A percentile compares a stretch with the other conserved stretches of the same genome.
Conservation (phyloP, 2,113 vertebrate species). For the Mormoops blainvillei region DNA sequence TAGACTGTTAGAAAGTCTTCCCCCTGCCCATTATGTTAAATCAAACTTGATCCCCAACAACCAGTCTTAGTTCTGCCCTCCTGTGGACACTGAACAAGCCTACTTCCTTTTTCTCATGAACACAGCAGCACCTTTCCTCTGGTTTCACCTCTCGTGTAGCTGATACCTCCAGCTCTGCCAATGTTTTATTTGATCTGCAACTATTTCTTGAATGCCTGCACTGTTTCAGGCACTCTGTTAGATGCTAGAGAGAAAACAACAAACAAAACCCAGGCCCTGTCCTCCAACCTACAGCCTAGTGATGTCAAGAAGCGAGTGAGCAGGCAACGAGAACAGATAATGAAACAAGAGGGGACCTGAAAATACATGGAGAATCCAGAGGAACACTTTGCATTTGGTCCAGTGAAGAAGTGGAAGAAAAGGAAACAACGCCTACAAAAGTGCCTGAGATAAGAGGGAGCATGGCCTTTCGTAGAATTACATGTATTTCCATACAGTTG, state of each 20-base stretch:
- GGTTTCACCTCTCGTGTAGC: not conserved
- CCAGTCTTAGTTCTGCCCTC: not conserved
- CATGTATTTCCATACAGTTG: not conserved
- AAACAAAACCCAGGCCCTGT: not conserved
- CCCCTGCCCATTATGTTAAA: not conserved
- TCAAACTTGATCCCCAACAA: not conserved
- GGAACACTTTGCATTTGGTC: not conserved
- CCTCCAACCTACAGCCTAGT: not conserved
- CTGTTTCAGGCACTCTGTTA: not conserved
- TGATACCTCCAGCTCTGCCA: not conserved
- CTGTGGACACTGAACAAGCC: not conserved
- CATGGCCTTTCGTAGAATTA: not conserved
- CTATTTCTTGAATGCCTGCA: not conserved
- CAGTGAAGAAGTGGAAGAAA: not conserved
- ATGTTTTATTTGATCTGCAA: not conserved
- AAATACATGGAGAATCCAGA: not conserved
- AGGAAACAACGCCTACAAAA: not conserved
- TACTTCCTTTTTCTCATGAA: not conserved
- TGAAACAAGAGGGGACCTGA: not conserved
- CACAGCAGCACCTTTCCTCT: not conserved
- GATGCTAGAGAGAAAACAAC: not conserved
- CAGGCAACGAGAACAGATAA: not conserved
- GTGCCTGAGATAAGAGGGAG: not conserved
- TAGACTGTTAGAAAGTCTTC: not conserved
- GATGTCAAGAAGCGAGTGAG: not conserved